phyloP scores from a whole-genome alignment of 2,888 invertebrate genomes.

The Pristionchus entomophagus region DNA sequence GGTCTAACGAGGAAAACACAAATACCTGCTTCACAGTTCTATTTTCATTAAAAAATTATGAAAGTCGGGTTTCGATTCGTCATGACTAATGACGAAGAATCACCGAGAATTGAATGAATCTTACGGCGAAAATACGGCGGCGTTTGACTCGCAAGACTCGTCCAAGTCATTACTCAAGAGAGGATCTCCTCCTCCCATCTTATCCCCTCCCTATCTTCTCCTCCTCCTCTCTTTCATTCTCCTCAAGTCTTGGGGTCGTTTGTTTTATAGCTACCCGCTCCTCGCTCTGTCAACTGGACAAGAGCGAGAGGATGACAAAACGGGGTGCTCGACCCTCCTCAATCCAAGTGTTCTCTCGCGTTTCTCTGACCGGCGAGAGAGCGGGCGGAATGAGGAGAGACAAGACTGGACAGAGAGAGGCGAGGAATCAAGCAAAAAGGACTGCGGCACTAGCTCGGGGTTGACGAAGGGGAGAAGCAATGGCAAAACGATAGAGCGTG shows the following conservation, averaged over 20 bases:
- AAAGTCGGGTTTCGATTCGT: no score
- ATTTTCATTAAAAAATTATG: no score
- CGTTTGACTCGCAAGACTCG: not conserved
- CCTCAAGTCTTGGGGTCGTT: conserved; percentile 38
- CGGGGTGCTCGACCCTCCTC: not conserved
- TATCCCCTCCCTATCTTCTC: conserved; percentile 38
- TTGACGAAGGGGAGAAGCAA: not conserved
- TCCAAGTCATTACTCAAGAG: not conserved
- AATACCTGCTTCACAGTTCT: no score
- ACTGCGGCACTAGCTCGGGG: not conserved
- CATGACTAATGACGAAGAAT: no score
- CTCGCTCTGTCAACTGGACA: not conserved
- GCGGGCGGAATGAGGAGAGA: not conserved
- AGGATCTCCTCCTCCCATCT: not conserved
- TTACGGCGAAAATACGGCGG: no score
- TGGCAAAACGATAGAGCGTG: no score
- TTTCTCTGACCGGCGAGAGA: not conserved
- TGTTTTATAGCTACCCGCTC: conserved; percentile 34
- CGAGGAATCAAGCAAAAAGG: conserved; percentile 31
- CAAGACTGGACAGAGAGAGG: not conserved
- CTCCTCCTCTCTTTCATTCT: conserved; percentile 33
- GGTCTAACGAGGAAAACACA: no score
- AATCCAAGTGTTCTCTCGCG: no score
- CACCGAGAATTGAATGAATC: no score
- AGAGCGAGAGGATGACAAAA: not conserved